These are phyloP conservation scores for Mercenaria mercenaria DNA, from an alignment of 1,140 invertebrate genomes.

Conservation along the genomic window DNA sequence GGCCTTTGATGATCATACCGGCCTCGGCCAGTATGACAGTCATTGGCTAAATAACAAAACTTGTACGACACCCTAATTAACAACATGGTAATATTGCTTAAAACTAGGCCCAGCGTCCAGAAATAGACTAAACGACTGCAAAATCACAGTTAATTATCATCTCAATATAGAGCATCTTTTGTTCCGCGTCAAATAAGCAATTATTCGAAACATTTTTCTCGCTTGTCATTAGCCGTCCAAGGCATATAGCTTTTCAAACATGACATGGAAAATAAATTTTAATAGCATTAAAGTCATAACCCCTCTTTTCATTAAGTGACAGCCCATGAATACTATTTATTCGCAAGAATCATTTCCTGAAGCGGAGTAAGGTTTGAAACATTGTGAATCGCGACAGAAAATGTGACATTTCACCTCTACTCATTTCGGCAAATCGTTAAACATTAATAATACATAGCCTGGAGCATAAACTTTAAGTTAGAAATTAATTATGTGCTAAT, in stretches of 20 bases:
- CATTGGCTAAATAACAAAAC: no score
- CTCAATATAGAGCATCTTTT: slow-evolving; percentile 11
- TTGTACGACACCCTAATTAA: no score
- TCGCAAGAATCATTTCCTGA: slow-evolving; percentile 29
- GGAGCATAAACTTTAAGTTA: not conserved
- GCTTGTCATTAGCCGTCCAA: slow-evolving; percentile 28
- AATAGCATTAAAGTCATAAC: slow-evolving; percentile 58
- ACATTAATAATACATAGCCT: slow-evolving; percentile 39
- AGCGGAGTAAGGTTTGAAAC: not conserved
- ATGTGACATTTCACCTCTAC: slow-evolving; percentile 21
- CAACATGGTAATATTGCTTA: no score
- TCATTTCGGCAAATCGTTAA: slow-evolving; percentile 53
- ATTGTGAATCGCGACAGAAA: not conserved
- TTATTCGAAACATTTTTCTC: not conserved
- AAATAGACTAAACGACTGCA: not conserved
- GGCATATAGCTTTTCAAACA: slow-evolving; percentile 17
- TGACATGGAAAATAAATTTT: slow-evolving; percentile 61
- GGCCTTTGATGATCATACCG: no score
- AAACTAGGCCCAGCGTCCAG: not conserved
- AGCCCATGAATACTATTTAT: slow-evolving; percentile 43
- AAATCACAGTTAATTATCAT: slow-evolving; percentile 39
- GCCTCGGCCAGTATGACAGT: no score
- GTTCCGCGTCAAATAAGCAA: slow-evolving; percentile 18
- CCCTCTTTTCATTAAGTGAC: slow-evolving; percentile 32
- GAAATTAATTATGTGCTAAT: slow-evolving; percentile 55